Evolutionary conservation across 2,888 invertebrate species (phyloP).

Genomic region (Drosophila tripunctata): DNA sequence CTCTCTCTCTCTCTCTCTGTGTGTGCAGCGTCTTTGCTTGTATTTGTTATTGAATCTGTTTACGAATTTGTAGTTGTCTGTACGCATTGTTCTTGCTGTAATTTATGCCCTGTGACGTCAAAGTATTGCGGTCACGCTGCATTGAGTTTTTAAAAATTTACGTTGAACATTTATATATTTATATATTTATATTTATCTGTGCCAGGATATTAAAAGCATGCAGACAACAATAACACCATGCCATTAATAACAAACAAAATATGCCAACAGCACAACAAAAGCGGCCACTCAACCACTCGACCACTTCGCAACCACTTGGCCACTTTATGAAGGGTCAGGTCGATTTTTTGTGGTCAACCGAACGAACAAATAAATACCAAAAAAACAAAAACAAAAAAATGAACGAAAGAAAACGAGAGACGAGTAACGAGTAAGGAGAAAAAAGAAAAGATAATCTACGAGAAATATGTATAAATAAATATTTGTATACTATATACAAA

Average conservation of each 20-base stretch:
- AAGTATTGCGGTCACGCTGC: slow-evolving; percentile 53
- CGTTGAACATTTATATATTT: slow-evolving; percentile 13
- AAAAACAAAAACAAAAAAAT: neutral
- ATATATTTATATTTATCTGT: slow-evolving; percentile 24
- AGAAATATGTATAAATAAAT: slow-evolving; percentile 14
- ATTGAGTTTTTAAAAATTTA: slow-evolving; percentile 58
- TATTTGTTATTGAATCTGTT: slow-evolving; percentile 54
- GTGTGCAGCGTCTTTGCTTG: slow-evolving; percentile 22
- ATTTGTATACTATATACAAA: slow-evolving; percentile 15
- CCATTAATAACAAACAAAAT: slow-evolving; percentile 53
- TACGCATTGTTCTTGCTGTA: slow-evolving; percentile 50
- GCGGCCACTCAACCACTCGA: slow-evolving; percentile 11
- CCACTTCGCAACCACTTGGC: neutral
- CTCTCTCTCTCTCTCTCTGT: slow-evolving; percentile 11
- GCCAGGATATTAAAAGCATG: slow-evolving; percentile 43
- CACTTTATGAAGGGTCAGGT: slow-evolving; percentile 70
- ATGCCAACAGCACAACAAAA: slow-evolving; percentile 28
- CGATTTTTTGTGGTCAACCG: slow-evolving; percentile 50
- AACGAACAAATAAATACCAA: slow-evolving; percentile 12
- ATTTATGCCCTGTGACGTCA: slow-evolving; percentile 67
- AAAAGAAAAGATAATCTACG: neutral
- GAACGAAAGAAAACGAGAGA: too few species aligned
- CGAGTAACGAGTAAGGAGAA: too few species aligned
- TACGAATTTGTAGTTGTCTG: slow-evolving; percentile 36
- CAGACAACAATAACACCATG: slow-evolving; percentile 47